A percentile compares a stretch with the other conserved stretches of the same genome.
These are phyloP conservation scores for Machimus rusticus DNA, from an alignment of 2,888 invertebrate genomes.

Conservation along the genomic window DNA sequence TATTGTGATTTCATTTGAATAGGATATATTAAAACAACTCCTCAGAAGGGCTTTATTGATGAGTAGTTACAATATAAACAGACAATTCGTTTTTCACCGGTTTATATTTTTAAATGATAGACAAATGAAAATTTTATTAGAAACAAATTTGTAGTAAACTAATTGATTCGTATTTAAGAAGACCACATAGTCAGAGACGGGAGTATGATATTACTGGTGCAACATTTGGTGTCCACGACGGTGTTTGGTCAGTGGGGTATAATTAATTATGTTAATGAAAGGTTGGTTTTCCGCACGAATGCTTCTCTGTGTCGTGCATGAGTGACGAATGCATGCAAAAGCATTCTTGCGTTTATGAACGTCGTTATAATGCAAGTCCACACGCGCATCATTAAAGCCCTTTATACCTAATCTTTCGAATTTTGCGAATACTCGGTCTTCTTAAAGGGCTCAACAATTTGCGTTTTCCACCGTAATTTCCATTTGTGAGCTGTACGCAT, in stretches of 20 bases:
- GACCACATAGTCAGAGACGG: neutral
- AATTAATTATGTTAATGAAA: neutral
- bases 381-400: neutral
- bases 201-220: neutral
- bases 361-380: neutral
- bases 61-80: no score
- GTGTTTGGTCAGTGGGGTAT: neutral
- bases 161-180: neutral
- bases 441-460: neutral
- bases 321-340: neutral
- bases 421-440: neutral
- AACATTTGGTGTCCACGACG: neutral
- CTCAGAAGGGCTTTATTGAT: no score
- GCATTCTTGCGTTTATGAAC: neutral
- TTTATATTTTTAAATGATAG: no score
- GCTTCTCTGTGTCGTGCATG: neutral
- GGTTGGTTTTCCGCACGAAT: neutral
- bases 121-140: no score
- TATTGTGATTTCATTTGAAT: no score
- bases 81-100: no score
- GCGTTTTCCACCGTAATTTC: neutral
- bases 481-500: neutral
- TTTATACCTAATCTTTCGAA: neutral
- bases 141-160: no score
- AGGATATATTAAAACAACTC: no score